phyloP scores from a whole-genome alignment of 2,797 vertebrate species.

The Gymnoscopelus microlampas region DNA sequence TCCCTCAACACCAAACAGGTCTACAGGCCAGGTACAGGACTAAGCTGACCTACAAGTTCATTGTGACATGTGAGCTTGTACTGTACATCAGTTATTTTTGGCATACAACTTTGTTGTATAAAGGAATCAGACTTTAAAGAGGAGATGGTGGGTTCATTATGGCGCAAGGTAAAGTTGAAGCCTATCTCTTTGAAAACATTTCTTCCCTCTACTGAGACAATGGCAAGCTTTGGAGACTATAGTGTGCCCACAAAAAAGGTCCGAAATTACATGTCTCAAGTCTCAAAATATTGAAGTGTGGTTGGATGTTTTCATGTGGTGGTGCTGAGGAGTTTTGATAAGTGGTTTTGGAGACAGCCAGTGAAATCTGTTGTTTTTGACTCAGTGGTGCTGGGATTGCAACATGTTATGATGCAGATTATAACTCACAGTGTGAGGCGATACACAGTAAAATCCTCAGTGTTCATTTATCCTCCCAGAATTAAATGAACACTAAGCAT shows the following conservation, averaged over 20 bases:
- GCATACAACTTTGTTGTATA: too few relatives aligned
- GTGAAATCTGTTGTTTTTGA: conserved; percentile 66
- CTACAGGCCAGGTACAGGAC: too few relatives aligned
- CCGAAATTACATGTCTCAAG: conserved; percentile 70
- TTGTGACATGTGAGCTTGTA: too few relatives aligned
- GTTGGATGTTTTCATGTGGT: conserved; percentile 69
- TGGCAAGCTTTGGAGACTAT: conserved; percentile 48
- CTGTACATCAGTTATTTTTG: too few relatives aligned
- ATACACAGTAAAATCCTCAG: not conserved
- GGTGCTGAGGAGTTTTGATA: conserved; percentile 66
- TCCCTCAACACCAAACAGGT: too few relatives aligned
- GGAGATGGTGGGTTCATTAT: conserved; percentile 40
- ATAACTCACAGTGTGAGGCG: conserved; percentile 42
- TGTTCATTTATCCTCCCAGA: too few relatives aligned
- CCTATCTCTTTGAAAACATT: conserved; percentile 20
- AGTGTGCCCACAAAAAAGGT: conserved; percentile 55
- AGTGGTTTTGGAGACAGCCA: conserved; percentile 66
- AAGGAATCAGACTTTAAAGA: not conserved
- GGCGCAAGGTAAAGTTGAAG: conserved; percentile 42
- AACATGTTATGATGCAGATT: conserved; percentile 53
- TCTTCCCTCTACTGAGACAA: conserved; percentile 36
- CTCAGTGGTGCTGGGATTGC: conserved; percentile 28
- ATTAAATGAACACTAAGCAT: too few relatives aligned
- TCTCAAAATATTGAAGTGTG: conserved; percentile 70
- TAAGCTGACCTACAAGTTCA: too few relatives aligned